These are phyloP conservation scores for Stigmatopora nigra DNA, from an alignment of 2,113 vertebrate species.

Conservation along the genomic window DNA sequence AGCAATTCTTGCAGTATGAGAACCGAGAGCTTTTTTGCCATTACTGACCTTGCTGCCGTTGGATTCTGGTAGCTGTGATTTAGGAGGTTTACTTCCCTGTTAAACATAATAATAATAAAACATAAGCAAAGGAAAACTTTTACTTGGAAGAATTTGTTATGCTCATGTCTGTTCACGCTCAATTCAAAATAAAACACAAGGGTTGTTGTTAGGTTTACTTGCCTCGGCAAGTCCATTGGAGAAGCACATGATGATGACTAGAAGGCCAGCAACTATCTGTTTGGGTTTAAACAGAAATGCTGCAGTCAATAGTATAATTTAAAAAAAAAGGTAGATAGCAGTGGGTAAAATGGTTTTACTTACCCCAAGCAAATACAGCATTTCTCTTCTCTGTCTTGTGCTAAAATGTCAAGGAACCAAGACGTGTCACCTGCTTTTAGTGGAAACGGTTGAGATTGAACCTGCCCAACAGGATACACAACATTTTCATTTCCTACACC, in stretches of 20 bases:
- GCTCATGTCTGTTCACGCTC: background rate
- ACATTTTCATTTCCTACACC: slow-evolving; percentile 19
- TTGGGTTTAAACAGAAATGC: background rate
- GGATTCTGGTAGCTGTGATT: slow-evolving; percentile 29
- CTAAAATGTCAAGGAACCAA: slow-evolving; percentile 8
- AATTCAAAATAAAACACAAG: background rate
- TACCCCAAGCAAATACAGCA: slow-evolving; percentile 61
- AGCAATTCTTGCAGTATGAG: background rate
- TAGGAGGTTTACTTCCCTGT: slow-evolving; percentile 40
- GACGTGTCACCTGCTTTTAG: slow-evolving; percentile 16
- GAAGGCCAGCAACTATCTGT: slow-evolving; percentile 47
- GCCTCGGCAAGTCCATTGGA: slow-evolving; percentile 59
- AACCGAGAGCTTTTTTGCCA: background rate
- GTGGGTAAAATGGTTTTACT: slow-evolving; percentile 21
- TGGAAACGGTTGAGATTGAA: slow-evolving; percentile 20
- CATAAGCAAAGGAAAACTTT: background rate
- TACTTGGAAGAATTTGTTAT: background rate
- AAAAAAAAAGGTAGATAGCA: background rate
- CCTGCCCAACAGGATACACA: slow-evolving; percentile 49
- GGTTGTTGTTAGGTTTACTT: slow-evolving; percentile 12
- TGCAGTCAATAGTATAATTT: background rate
- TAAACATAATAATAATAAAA: slow-evolving; percentile 2
- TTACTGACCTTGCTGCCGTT: slow-evolving; percentile 45
- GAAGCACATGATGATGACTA: slow-evolving; percentile 57
- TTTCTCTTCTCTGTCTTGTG: slow-evolving; percentile 21